Conservation (phyloP, 2,113 vertebrate genomes). For the Saimiri boliviensis region DNA sequence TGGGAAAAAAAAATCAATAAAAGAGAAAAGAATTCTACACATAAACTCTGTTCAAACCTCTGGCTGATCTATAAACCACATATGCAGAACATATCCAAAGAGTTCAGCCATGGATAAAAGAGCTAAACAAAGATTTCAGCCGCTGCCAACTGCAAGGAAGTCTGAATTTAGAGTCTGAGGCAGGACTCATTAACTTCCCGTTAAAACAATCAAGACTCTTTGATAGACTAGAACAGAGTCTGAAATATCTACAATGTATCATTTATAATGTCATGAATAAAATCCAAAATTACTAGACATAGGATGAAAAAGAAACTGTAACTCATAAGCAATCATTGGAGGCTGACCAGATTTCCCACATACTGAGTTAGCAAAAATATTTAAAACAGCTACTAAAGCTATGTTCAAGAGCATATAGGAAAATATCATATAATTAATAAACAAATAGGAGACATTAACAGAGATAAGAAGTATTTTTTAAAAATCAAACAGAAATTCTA, state of each 20-base stretch:
- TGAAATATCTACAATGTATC: slow-evolving; percentile 15
- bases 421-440: slow-evolving; percentile 17
- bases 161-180: not conserved
- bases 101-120: not conserved
- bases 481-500: slow-evolving; percentile 26
- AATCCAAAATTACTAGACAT: slow-evolving; percentile 45
- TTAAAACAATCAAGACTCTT: slow-evolving; percentile 18
- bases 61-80: not conserved
- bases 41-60: not conserved
- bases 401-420: not conserved
- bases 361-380: not conserved
- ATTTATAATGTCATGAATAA: slow-evolving; percentile 32
- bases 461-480: not conserved
- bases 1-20: too few species aligned
- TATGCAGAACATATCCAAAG: not conserved
- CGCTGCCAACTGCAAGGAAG: not conserved
- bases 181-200: not conserved
- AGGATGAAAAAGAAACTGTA: not conserved
- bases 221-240: slow-evolving; percentile 37
- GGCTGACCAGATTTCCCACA: not conserved
- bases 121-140: not conserved
- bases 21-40: not conserved
- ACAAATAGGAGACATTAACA: not conserved
- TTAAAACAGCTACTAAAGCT: not conserved
- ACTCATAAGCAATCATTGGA: not conserved